Percentiles rank a stretch among this genome's conserved stretches.
These are phyloP conservation scores for Lepidurus apus DNA, from an alignment of 1,140 invertebrate species.

Conservation along the genomic window DNA sequence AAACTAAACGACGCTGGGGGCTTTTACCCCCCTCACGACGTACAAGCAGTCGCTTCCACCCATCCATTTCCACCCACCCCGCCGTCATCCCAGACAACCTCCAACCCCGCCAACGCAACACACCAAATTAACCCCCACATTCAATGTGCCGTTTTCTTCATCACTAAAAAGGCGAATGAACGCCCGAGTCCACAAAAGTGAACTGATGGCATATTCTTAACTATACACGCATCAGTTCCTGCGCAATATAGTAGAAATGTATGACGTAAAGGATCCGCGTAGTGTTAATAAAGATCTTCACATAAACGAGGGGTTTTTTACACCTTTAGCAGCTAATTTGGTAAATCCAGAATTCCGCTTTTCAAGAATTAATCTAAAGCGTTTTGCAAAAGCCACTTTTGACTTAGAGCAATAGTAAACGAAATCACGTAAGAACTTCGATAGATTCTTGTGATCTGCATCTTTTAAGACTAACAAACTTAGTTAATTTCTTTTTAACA, in stretches of 20 bases:
- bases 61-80: not conserved
- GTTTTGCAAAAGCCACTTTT: too few relatives aligned
- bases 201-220: not conserved
- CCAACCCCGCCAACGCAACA: slow-evolving; percentile 16
- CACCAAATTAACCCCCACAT: slow-evolving; percentile 18
- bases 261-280: too few relatives aligned
- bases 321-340: too few relatives aligned
- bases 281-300: too few relatives aligned
- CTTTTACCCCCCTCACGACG: slow-evolving; percentile 18
- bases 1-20: slow-evolving; percentile 14
- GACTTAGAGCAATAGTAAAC: too few relatives aligned
- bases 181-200: not conserved
- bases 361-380: too few relatives aligned
- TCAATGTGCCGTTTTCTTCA: not conserved
- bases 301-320: too few relatives aligned
- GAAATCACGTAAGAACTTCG: too few relatives aligned
- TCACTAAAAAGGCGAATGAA: not conserved
- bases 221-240: not conserved
- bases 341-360: too few relatives aligned
- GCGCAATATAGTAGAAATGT: not conserved
- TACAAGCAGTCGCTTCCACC: not conserved
- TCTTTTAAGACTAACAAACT: too few relatives aligned
- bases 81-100: not conserved
- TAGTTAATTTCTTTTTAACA: too few relatives aligned
- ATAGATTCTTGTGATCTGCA: too few relatives aligned